Evolutionary conservation across 1,140 invertebrate species (phyloP), one percentile per base, ranked within the genome.

Genomic region (Drosophila tropicalis): DNA sequence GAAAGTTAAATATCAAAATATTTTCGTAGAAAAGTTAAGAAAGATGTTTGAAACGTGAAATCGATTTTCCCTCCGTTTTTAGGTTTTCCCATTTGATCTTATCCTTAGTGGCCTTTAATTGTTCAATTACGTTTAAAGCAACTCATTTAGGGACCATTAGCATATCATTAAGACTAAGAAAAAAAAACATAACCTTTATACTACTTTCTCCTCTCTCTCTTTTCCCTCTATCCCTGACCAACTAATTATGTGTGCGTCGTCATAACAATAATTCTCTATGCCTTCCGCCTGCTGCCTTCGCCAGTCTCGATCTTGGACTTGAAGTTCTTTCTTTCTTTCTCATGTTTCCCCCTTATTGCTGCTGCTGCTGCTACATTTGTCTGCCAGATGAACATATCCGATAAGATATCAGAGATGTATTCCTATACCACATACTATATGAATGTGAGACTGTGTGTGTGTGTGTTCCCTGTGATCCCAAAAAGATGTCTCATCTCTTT

Each of bases 401-500:
- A 87, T 87, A 87, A 89, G 76, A 67, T 87, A 87, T 84, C 83
- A 70, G 79, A 71, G 71, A 69, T 74, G 60, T 68, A 62, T 29
- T 29, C 29, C 29, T 29, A 29, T 29, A 29, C 29, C 29, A 29
- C 29, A 29, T 5, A 29, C 29, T 29, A 29, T 75, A 47, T 62
- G 40, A 62, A 39, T 36, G 32, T 51, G 5, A 40, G 5, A 58
- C 22, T 61, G 3, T 54, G 6, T 63, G 40, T 56, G 12, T 58
- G 47, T 67, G 72, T 44, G 65, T 63, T 66, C 47, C 44, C 56
- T 70, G 64, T 36, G 55, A 40, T 64, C n/a, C 67, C 67, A 69
- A 62, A 70, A 70, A 89, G 84, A 89, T 89, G 84, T 83, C 80
- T 75, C 84, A 81, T 89, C 84, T 89, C 75, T 75, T 51, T 6